phyloP scores from a whole-genome alignment of 2,113 vertebrate species.

The Tragelaphus buxtoni region DNA sequence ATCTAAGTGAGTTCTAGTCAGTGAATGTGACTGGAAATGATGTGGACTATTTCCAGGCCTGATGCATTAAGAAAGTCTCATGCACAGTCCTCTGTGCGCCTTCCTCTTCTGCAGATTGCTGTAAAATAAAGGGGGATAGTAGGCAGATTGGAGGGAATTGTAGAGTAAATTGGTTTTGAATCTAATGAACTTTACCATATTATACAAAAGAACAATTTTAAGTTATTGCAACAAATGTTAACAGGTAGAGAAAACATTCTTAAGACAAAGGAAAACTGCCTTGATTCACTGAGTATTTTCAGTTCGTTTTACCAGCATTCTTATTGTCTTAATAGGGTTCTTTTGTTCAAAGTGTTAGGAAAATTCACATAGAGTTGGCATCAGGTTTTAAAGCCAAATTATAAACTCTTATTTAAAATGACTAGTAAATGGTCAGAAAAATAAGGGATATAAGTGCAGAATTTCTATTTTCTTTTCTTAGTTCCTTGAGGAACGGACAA shows the following conservation, averaged over 20 bases:
- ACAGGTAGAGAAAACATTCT: neutral
- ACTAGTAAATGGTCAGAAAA: conserved; percentile 9
- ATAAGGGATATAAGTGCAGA: neutral
- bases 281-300: too few relatives aligned
- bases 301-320: too few relatives aligned
- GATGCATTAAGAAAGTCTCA: neutral
- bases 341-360: neutral
- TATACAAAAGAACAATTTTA: neutral
- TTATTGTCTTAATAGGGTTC: neutral
- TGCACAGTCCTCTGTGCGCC: neutral
- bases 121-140: neutral
- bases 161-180: neutral
- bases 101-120: neutral
- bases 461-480: conserved; percentile 56
- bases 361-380: neutral
- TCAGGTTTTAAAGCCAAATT: conserved; percentile 16
- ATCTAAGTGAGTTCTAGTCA: neutral
- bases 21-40: neutral
- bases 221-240: neutral
- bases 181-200: neutral
- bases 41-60: neutral
- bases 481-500: conserved; percentile 41
- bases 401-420: conserved; percentile 31
- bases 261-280: too few relatives aligned
- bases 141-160: neutral